These are phyloP conservation scores for Dufourea novaeangliae DNA, from an alignment of 1,140 invertebrate genomes.

Conservation along the genomic window DNA sequence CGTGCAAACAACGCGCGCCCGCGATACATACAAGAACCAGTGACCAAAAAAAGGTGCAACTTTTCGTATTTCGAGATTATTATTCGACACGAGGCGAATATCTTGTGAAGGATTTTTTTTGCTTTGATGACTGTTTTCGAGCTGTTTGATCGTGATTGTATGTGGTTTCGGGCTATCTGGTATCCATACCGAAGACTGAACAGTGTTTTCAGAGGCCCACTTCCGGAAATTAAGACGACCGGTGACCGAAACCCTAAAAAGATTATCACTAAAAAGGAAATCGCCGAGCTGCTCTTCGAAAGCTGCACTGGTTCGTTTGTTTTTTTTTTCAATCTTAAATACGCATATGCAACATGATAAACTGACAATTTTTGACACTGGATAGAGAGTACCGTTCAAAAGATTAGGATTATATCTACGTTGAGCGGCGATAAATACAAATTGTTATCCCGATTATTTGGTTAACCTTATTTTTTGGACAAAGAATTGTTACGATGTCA, in stretches of 20 bases:
- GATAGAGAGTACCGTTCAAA: too few relatives aligned
- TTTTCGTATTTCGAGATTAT: background rate
- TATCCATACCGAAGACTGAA: constrained; percentile 1
- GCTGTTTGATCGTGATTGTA: constrained; percentile 40
- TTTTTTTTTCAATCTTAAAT: background rate
- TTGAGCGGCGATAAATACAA: too few relatives aligned
- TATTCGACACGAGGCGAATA: background rate
- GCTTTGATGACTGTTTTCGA: constrained; percentile 62
- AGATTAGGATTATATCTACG: too few relatives aligned
- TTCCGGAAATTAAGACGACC: background rate
- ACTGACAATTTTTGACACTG: too few relatives aligned
- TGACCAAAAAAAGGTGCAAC: background rate
- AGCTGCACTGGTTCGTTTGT: constrained; percentile 64
- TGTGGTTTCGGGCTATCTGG: constrained; percentile 51
- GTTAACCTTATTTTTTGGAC: too few relatives aligned
- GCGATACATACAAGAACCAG: background rate
- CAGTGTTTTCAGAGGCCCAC: background rate
- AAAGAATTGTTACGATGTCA: too few relatives aligned
- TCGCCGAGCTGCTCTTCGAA: constrained; percentile 67
- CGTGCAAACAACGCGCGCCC: background rate
- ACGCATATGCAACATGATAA: too few relatives aligned
- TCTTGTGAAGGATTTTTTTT: background rate
- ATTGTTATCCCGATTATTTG: too few relatives aligned
- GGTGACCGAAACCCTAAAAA: background rate
- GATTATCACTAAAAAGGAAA: constrained; percentile 39